Evolutionary conservation across 1,140 invertebrate genomes (phyloP), one percentile per base, ranked within the genome.

Genomic region (Platorchestia sp.): DNA sequence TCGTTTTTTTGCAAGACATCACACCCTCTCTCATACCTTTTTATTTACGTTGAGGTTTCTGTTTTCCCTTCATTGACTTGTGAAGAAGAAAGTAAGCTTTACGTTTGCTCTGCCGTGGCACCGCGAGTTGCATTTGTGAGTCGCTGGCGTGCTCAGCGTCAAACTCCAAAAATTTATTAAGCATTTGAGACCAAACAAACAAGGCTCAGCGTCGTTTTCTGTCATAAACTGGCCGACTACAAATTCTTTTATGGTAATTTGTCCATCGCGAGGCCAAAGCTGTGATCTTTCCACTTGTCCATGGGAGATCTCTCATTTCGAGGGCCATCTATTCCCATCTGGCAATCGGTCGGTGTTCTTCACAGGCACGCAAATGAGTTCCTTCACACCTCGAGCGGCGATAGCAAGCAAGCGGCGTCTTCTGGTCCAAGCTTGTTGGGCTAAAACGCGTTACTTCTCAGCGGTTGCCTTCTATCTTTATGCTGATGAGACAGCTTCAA

Each of bases 401-500:
- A 45, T 45, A 93, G 89, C 91, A 93, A 93, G 91, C 91, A 93
- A 44, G 91, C 91, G 91, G 91, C 91, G 91, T 45, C 91, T 40
- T 93, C 91, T 90, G 87, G 41, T 43, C 5, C 5, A 41, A 42
- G 87, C 41, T 93, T 93, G 91, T 93, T 93, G 43, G 43, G 19
- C 91, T 93, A 93, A 93, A 93, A 93, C 45, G 91, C 91, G 91
- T 93, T 93, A 93, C 43, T 93, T 93, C 91, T 16, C 91, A 93
- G 91, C 91, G 91, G 91, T 93, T 47, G 91, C 91, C 45, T 93
- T 93, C 91, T 93, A 93, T 93, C 91, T 93, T 93, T 93, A 93
- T 93, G 91, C 91, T 93, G 91, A 93, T 93, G 91, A 93, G 91
- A 93, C 91, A 93, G 91, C 91, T 93, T 93, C 91, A 47, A 93